These are phyloP conservation scores for Dromococcyx pavoninus DNA, from an alignment of 2,797 vertebrate species.

Conservation along the genomic window DNA sequence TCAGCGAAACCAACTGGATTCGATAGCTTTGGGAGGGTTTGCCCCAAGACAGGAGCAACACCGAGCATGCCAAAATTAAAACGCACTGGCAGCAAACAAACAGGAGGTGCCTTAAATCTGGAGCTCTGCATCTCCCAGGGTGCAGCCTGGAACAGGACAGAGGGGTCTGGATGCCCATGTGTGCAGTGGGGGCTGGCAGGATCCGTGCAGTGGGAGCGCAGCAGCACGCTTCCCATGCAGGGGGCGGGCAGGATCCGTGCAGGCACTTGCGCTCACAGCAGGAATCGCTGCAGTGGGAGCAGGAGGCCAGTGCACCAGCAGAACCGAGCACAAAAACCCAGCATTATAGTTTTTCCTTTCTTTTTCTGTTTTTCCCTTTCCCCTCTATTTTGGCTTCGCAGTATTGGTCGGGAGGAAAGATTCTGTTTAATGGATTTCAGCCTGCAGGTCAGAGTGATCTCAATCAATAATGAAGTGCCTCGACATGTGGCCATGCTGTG, in stretches of 20 bases:
- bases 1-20: not conserved
- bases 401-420: not conserved
- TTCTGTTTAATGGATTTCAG: constrained; percentile 60
- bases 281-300: not conserved
- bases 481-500: constrained; percentile 17
- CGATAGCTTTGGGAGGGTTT: fast-evolving
- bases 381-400: not conserved
- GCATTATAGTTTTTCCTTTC: not conserved
- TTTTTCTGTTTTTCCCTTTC: no score
- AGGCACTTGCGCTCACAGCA: not conserved
- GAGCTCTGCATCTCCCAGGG: not conserved
- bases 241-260: not conserved
- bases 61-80: not conserved
- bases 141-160: not conserved
- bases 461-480: constrained; percentile 70
- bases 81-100: not conserved
- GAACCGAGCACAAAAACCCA: fast-evolving
- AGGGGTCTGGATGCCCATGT: not conserved
- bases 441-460: constrained; percentile 68
- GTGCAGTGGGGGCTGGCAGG: not conserved
- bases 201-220: fast-evolving
- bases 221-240: not conserved
- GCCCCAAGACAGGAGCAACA: no score
- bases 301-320: not conserved
- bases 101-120: not conserved